Conservation (phyloP, 1,140 invertebrate genomes). For the Leucophenga varia region DNA sequence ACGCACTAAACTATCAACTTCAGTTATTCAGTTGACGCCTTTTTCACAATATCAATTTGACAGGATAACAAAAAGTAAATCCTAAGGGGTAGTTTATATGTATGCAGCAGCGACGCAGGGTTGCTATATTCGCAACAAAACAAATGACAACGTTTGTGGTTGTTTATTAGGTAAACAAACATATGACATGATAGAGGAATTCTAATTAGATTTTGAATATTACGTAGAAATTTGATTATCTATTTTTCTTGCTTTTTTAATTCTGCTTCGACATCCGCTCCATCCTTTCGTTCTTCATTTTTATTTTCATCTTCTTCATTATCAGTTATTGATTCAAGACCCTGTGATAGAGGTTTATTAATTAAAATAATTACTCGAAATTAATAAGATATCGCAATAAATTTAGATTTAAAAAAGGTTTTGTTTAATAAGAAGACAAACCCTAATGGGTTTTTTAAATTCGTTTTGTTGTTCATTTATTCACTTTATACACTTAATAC, state of each 20-base stretch:
- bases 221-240: no score
- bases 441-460: no score
- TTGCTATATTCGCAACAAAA: constrained; percentile 33
- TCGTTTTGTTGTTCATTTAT: no score
- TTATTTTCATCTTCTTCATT: no score
- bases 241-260: background rate
- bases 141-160: constrained; percentile 6
- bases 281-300: no score
- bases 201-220: no score
- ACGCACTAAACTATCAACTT: constrained; percentile 8
- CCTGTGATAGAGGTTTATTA: no score
- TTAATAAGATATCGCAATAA: no score
- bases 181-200: constrained; percentile 1
- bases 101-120: constrained; percentile 26
- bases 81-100: constrained; percentile 42
- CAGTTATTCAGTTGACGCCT: constrained; percentile 30
- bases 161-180: constrained; percentile 16
- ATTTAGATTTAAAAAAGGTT: no score
- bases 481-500: background rate
- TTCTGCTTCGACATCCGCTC: background rate
- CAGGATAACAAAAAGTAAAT: constrained; percentile 31
- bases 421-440: no score
- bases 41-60: constrained; percentile 45
- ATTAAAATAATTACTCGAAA: no score
- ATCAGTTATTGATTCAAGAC: no score